A percentile compares a stretch with the other conserved stretches of the same genome.
phyloP scores from a whole-genome alignment of 2,113 vertebrate genomes.

The Phylloscopus trochiloides region DNA sequence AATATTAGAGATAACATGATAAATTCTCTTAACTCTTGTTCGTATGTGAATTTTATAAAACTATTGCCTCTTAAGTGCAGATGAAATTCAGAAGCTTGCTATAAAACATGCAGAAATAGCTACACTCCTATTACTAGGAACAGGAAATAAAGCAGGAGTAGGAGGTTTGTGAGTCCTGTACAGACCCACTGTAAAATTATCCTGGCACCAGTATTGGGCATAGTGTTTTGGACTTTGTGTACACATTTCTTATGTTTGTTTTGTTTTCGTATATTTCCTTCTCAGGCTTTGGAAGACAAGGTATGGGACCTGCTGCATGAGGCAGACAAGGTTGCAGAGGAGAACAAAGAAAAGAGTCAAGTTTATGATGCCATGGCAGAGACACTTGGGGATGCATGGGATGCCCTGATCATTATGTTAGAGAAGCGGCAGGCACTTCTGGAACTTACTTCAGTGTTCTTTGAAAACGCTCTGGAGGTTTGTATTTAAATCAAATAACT shows the following conservation, averaged over 20 bases:
- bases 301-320: conserved; percentile 81
- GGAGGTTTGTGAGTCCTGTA: background rate
- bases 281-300: conserved; percentile 82
- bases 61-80: background rate
- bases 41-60: background rate
- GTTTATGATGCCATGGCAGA: conserved; percentile 84
- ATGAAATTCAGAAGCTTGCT: background rate
- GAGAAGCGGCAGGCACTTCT: conserved; percentile 82
- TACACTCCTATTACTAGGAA: background rate
- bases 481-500: conserved; percentile 11
- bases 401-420: conserved; percentile 78
- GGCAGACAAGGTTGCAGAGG: conserved; percentile 80
- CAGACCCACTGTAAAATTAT: background rate
- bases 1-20: background rate
- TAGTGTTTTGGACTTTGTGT: background rate
- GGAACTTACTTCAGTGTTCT: conserved; percentile 80
- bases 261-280: background rate
- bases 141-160: background rate
- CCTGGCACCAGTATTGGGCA: background rate
- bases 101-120: background rate
- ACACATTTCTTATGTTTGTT: background rate
- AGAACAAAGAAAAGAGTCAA: conserved; percentile 71
- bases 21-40: background rate
- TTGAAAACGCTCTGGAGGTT: conserved; percentile 83
- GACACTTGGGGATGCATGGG: conserved; percentile 86